phyloP scores from a whole-genome alignment of 2,888 invertebrate species.

The Dryobotodes eremita region DNA sequence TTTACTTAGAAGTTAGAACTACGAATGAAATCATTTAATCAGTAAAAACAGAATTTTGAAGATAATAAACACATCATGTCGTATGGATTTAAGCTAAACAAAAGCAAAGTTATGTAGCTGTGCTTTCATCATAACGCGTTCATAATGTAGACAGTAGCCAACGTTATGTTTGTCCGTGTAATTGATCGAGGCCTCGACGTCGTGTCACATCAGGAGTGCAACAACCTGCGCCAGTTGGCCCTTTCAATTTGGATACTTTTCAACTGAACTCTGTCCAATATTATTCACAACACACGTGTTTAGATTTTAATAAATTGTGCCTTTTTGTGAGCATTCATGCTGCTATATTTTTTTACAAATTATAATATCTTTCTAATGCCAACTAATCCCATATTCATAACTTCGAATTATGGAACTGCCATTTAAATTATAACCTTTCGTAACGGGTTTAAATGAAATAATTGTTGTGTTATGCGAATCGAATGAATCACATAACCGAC shows the following conservation, averaged over 20 bases:
- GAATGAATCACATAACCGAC: conserved; percentile 29
- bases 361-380: background rate
- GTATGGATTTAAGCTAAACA: background rate
- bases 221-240: conserved; percentile 52
- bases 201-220: conserved; percentile 55
- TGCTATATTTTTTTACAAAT: background rate
- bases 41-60: background rate
- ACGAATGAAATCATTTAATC: background rate
- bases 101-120: conserved; percentile 32
- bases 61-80: conserved; percentile 10
- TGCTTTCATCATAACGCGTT: conserved; percentile 37
- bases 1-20: conserved; percentile 23
- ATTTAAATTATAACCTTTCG: conserved; percentile 9
- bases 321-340: background rate
- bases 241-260: conserved; percentile 49
- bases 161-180: conserved; percentile 32
- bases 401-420: background rate
- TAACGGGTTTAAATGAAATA: conserved; percentile 11
- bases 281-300: background rate
- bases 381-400: background rate
- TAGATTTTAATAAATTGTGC: background rate
- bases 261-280: background rate
- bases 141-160: conserved; percentile 23
- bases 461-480: conserved; percentile 14
- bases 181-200: conserved; percentile 49